Evolutionary conservation across 2,888 invertebrate genomes (phyloP).

Genomic region (Archaeoteleia sp.): DNA sequence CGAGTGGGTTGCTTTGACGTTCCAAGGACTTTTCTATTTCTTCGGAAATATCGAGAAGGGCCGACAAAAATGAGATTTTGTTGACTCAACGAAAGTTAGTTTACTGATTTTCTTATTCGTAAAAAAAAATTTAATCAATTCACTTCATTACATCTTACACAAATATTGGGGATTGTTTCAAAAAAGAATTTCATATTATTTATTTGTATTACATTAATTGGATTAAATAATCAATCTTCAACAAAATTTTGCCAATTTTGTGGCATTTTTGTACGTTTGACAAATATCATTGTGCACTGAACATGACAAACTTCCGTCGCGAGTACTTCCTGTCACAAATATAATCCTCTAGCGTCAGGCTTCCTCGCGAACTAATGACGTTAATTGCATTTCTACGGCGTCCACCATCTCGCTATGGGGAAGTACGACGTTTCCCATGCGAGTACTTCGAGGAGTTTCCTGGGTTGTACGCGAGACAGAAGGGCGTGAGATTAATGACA

Average conservation of each 20-base stretch:
- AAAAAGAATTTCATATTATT: too few species aligned
- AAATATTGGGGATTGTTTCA: too few species aligned
- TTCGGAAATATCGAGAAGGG: neutral
- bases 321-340: conserved; percentile 21
- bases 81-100: neutral
- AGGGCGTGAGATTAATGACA: conserved; percentile 44
- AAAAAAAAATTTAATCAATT: too few species aligned
- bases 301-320: neutral
- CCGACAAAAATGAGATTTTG: conserved; percentile 4
- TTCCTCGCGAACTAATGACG: conserved; percentile 40
- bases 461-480: conserved; percentile 27
- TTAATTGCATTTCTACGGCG: conserved; percentile 38
- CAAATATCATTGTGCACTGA: neutral
- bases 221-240: too few species aligned
- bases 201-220: too few species aligned
- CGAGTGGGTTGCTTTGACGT: conserved; percentile 23
- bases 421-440: conserved; percentile 35
- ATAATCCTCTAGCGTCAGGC: conserved; percentile 18
- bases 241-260: too few species aligned
- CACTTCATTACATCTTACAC: too few species aligned
- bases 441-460: conserved; percentile 4
- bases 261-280: too few species aligned
- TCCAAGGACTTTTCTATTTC: conserved; percentile 18
- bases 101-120: too few species aligned
- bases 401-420: conserved; percentile 25